phyloP scores from a whole-genome alignment of 1,140 invertebrate species.

The Mya arenaria region DNA sequence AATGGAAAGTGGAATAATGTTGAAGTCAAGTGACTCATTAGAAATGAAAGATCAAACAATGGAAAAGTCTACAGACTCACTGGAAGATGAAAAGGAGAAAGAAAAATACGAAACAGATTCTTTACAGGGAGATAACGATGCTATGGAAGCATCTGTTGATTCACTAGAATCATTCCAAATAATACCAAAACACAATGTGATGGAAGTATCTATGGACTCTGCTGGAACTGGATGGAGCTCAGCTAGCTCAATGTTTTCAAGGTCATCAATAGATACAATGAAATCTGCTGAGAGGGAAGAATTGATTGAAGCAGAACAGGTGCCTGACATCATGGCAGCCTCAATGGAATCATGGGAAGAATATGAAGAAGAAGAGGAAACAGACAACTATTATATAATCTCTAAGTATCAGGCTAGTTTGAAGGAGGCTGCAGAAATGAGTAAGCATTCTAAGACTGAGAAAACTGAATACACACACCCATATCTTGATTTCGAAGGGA shows the following conservation, averaged over 20 bases:
- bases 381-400: conserved; percentile 50
- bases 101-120: conserved; percentile 78
- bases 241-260: conserved; percentile 71
- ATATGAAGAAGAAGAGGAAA: conserved; percentile 51
- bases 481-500: conserved; percentile 69
- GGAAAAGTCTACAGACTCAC: conserved; percentile 85
- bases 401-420: conserved; percentile 53
- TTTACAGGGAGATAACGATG: conserved; percentile 77
- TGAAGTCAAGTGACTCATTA: conserved; percentile 84
- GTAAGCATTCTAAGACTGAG: conserved; percentile 36
- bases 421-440: conserved; percentile 45
- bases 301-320: conserved; percentile 64
- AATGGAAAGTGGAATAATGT: conserved; percentile 68
- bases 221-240: conserved; percentile 66
- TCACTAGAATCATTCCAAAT: conserved; percentile 70
- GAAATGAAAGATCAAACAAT: conserved; percentile 49
- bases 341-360: conserved; percentile 75
- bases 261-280: conserved; percentile 69
- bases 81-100: conserved; percentile 80
- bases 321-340: conserved; percentile 74
- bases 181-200: conserved; percentile 65
- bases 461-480: conserved; percentile 54
- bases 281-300: conserved; percentile 61
- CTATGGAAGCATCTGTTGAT: conserved; percentile 76
- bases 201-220: conserved; percentile 75